Evolutionary conservation across 2,888 invertebrate species (phyloP), one percentile per base, ranked within the genome.

Genomic region (Drosophila prostipennis): DNA sequence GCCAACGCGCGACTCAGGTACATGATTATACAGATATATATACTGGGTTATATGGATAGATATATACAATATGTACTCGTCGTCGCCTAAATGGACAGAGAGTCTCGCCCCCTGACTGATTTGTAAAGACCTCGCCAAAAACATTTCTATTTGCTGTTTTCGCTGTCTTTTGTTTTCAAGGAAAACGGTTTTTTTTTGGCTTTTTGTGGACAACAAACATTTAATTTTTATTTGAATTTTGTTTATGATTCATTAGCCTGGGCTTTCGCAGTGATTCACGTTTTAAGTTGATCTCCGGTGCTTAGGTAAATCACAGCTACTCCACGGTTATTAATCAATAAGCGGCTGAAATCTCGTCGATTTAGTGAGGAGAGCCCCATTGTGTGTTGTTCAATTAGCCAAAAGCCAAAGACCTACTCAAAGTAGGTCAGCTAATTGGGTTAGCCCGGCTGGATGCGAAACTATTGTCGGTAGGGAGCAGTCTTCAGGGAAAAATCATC

Each of bases 1-100:
- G 60, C 54, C 55, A 71, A 60, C 60, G 58, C 73, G 65, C 52
- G 34, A 52, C 57, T 65, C 72, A 72, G 72, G 72, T 72, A 73
- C 58, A 55, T 58, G 43, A 45, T 53, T 42, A 46, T 59, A 59
- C 48, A 70, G 14, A 72, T 53, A 67, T 7, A 67, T 29, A 53
- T 46, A 48, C 39, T 32, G 11, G 53, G 39, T 1, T 29, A 53
- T 57, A 52, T 51, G 56, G 51, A 37, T n/a, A 49, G 19, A 43
- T 40, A 29, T 55, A 26, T 45, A 2, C 11, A 40, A 23, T 29
- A 37, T 26, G 11, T 36, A 37, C 45, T 29, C 29, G 26, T 46
- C 45, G 45, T 19, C 19, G 19, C 45, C 29, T 29, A 39, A 39
- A 42, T 63, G 61, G 61, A 48, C 46, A 59, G 26, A 52, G 54